Conservation (phyloP, 2,113 vertebrate species). For the Phoenicopterus ruber region DNA sequence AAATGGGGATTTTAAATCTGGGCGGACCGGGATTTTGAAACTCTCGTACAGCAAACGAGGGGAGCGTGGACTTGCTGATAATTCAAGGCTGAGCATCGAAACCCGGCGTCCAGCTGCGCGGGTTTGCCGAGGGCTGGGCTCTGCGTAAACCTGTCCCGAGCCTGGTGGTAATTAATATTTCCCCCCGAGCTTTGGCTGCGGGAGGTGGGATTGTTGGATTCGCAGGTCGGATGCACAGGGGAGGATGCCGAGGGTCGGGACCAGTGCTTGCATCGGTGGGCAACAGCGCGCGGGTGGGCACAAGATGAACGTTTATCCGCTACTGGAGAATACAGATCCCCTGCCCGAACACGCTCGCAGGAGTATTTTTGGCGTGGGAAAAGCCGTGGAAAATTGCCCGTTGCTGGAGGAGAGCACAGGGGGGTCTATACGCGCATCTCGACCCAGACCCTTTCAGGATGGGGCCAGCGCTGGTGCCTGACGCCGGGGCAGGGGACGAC, state of each 20-base stretch:
- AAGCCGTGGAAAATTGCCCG: background rate
- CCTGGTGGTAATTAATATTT: background rate
- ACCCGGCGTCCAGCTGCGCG: background rate
- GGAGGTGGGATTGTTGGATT: background rate
- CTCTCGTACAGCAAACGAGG: background rate
- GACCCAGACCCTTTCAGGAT: background rate
- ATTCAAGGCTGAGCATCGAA: background rate
- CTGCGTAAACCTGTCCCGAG: background rate
- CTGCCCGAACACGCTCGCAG: rapidly evolving
- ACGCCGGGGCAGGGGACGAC: background rate
- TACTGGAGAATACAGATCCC: background rate
- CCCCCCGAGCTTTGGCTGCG: background rate
- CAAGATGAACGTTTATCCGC: background rate
- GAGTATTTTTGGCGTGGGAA: background rate
- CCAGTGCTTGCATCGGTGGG: background rate
- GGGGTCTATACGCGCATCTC: background rate
- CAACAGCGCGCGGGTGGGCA: background rate
- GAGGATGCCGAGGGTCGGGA: background rate
- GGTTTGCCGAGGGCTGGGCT: background rate
- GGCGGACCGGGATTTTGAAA: background rate
- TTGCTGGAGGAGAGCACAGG: background rate
- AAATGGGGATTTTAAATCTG: background rate
- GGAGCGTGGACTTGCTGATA: background rate
- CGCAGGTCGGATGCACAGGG: rapidly evolving
- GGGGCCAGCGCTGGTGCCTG: background rate